phyloP scores from a whole-genome alignment of 2,888 invertebrate species.

The Gandaritis pyraliata region DNA sequence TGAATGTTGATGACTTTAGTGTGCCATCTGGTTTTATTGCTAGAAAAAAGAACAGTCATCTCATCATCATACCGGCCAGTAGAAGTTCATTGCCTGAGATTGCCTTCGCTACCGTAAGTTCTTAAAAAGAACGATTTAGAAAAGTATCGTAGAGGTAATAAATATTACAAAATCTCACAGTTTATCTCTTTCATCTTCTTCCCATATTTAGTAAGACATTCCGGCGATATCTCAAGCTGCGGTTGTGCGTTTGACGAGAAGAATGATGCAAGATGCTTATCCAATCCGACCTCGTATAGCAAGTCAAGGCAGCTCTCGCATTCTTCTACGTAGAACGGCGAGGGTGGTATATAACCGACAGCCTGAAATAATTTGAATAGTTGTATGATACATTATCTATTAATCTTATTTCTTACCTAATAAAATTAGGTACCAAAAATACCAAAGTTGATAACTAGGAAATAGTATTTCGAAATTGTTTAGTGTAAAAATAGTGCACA shows the following conservation, averaged over 20 bases:
- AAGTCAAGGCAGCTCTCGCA: slow-evolving; percentile 93
- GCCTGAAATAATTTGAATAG: slow-evolving; percentile 64
- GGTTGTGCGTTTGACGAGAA: slow-evolving; percentile 87
- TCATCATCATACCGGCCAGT: too few relatives aligned
- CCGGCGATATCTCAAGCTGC: slow-evolving; percentile 76
- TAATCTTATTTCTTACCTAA: too few relatives aligned
- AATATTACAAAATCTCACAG: slow-evolving; percentile 70
- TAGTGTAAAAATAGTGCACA: too few relatives aligned
- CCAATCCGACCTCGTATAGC: slow-evolving; percentile 89
- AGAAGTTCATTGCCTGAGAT: too few relatives aligned
- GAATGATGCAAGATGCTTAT: slow-evolving; percentile 88
- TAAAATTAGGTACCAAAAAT: too few relatives aligned
- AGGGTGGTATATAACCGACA: slow-evolving; percentile 87
- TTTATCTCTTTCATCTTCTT: slow-evolving; percentile 67
- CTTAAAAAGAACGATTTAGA: too few relatives aligned
- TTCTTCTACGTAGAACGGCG: slow-evolving; percentile 95
- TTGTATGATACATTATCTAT: too few relatives aligned
- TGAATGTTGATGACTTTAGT: slow-evolving; percentile 66
- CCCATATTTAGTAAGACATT: slow-evolving; percentile 69
- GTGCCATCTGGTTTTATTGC: slow-evolving; percentile 67
- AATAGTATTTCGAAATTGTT: too few relatives aligned
- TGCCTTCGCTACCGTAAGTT: too few relatives aligned
- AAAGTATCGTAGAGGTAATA: too few relatives aligned
- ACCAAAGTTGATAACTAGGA: too few relatives aligned
- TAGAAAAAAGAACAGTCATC: slow-evolving; percentile 50